Conservation (phyloP, 2,797 vertebrate species). For the Syndactyla subalaris region DNA sequence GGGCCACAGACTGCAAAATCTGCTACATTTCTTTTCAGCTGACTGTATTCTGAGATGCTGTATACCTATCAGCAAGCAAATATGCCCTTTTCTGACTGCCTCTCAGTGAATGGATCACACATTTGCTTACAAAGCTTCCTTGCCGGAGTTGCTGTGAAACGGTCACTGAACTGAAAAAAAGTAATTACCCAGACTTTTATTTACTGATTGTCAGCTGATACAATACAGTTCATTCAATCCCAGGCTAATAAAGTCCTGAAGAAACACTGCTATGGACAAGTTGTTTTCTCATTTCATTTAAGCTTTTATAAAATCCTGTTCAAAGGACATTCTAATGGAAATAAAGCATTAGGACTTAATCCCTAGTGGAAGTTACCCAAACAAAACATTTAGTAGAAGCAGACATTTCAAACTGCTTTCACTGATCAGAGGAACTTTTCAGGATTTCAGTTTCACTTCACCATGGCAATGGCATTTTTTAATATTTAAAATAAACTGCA, state of each 20-base stretch:
- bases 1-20: background rate
- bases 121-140: background rate
- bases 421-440: slow-evolving; percentile 27
- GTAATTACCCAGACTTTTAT: background rate
- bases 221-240: slow-evolving; percentile 11
- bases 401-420: slow-evolving; percentile 37
- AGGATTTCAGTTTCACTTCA: slow-evolving; percentile 31
- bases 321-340: slow-evolving; percentile 57
- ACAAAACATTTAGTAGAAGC: slow-evolving; percentile 35
- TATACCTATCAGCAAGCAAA: background rate
- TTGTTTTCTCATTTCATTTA: slow-evolving; percentile 47
- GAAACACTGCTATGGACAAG: slow-evolving; percentile 2
- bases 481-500: background rate
- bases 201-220: slow-evolving; percentile 21
- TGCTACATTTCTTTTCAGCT: background rate
- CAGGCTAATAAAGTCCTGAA: slow-evolving; percentile 10
- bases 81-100: background rate
- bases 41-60: background rate
- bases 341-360: slow-evolving; percentile 45
- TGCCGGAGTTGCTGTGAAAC: background rate
- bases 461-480: slow-evolving; percentile 12
- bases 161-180: background rate
- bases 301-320: slow-evolving; percentile 19
- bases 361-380: slow-evolving; percentile 49
- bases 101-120: background rate